Percentiles rank a stretch among this genome's conserved stretches.
Evolutionary conservation across 2,888 invertebrate species (phyloP).

Genomic region (Andricus curvator): DNA sequence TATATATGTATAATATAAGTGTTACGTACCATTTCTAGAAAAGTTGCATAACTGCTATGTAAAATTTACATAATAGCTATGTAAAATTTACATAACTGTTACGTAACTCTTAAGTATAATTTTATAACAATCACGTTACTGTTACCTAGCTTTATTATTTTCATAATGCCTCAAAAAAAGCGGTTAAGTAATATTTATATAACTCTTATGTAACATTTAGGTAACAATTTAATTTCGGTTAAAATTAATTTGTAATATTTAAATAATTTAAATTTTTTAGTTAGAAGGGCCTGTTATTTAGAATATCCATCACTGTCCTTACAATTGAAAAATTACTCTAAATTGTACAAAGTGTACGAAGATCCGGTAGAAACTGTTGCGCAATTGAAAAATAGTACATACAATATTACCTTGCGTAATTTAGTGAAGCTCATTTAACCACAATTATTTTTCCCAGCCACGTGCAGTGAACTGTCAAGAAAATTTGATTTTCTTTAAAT

Average conservation of each 20-base stretch:
- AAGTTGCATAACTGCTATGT: too few relatives aligned
- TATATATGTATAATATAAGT: too few relatives aligned
- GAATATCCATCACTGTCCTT: background rate
- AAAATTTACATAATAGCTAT: too few relatives aligned
- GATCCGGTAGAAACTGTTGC: background rate
- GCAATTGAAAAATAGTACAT: background rate
- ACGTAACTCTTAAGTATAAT: too few relatives aligned
- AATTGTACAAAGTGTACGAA: background rate
- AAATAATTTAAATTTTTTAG: background rate
- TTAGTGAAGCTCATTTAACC: background rate
- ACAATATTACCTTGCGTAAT: slow-evolving; percentile 7
- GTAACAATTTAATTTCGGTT: background rate
- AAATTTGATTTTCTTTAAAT: background rate
- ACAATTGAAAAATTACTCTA: background rate
- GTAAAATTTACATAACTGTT: too few relatives aligned
- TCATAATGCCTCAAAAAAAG: too few relatives aligned
- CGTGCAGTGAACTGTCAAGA: background rate
- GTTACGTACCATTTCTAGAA: background rate
- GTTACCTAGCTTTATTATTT: too few relatives aligned
- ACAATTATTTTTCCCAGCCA: background rate
- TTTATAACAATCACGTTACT: background rate
- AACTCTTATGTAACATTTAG: background rate
- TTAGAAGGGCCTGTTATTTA: background rate
- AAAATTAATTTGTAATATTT: background rate
- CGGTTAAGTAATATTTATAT: too few relatives aligned